phyloP scores from a whole-genome alignment of 2,888 invertebrate genomes.

The Drosophila infuscata region DNA sequence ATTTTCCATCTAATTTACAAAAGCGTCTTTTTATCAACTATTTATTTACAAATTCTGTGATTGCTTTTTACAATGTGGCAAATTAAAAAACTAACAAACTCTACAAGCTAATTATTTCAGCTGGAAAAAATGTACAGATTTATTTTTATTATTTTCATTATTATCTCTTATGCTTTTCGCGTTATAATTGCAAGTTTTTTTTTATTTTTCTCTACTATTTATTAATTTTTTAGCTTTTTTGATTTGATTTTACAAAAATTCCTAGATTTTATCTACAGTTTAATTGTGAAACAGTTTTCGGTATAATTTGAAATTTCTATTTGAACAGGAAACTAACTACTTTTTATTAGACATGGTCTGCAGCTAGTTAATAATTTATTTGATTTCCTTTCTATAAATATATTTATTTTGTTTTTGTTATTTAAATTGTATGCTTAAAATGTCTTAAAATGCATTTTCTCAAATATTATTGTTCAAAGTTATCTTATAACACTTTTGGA shows the following conservation, averaged over 20 bases:
- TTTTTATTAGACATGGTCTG: conserved; percentile 33
- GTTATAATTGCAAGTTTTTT: conserved; percentile 3
- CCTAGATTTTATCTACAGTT: conserved; percentile 53
- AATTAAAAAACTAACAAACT: conserved; percentile 61
- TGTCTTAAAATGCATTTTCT: conserved; percentile 75
- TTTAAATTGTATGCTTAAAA: conserved; percentile 44
- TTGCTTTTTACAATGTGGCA: conserved; percentile 52
- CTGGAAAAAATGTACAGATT: conserved; percentile 45
- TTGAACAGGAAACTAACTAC: conserved; percentile 68
- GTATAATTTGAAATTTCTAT: conserved; percentile 29
- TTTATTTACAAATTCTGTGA: conserved; percentile 49
- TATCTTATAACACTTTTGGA: conserved; percentile 77
- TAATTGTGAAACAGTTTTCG: conserved; percentile 25
- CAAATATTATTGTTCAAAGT: conserved; percentile 77
- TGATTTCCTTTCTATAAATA: conserved; percentile 49
- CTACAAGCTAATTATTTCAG: conserved; percentile 60
- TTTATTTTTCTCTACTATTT: conserved; percentile 18
- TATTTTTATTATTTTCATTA: background rate
- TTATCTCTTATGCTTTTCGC: conserved; percentile 4
- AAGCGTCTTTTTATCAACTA: conserved; percentile 65
- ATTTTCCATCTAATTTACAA: conserved; percentile 67
- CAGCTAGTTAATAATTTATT: conserved; percentile 43
- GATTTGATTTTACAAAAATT: conserved; percentile 26
- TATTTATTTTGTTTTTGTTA: conserved; percentile 29
- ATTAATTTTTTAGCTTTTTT: conserved; percentile 14